A percentile compares a stretch with the other conserved stretches of the same genome.
Conservation (phyloP, 2,888 invertebrate species). For the Myopa testacea region DNA sequence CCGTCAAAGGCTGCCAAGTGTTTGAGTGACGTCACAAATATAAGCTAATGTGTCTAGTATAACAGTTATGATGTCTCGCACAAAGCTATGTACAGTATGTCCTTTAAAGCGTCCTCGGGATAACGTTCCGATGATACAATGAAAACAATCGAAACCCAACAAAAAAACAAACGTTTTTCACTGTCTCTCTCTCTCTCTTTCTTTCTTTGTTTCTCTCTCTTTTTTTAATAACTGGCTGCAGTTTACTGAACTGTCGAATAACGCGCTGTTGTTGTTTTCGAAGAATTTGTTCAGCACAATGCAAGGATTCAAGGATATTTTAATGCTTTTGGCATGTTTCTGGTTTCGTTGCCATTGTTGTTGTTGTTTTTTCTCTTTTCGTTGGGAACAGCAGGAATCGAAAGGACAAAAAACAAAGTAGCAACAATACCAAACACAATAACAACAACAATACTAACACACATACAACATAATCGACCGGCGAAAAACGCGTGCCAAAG, state of each 20-base stretch:
- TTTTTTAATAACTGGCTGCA: background rate
- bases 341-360: background rate
- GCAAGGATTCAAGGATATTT: background rate
- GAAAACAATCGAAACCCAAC: too few relatives aligned
- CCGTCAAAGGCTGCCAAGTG: background rate
- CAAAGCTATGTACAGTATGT: too few relatives aligned
- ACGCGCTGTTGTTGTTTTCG: too few relatives aligned
- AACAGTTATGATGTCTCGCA: conserved; percentile 9
- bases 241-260: background rate
- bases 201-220: background rate
- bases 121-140: too few relatives aligned
- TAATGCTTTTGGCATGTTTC: background rate
- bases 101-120: too few relatives aligned
- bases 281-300: too few relatives aligned
- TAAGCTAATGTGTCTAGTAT: conserved; percentile 28
- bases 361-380: too few relatives aligned
- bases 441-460: background rate
- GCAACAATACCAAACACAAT: background rate
- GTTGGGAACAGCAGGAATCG: too few relatives aligned
- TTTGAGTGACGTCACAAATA: conserved; percentile 22
- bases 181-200: too few relatives aligned
- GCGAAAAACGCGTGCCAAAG: background rate
- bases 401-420: background rate
- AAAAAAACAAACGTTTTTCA: too few relatives aligned
- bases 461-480: background rate